These are phyloP conservation scores for Chlamydotis undulata DNA, from an alignment of 2,113 vertebrate genomes.

Conservation along the genomic window DNA sequence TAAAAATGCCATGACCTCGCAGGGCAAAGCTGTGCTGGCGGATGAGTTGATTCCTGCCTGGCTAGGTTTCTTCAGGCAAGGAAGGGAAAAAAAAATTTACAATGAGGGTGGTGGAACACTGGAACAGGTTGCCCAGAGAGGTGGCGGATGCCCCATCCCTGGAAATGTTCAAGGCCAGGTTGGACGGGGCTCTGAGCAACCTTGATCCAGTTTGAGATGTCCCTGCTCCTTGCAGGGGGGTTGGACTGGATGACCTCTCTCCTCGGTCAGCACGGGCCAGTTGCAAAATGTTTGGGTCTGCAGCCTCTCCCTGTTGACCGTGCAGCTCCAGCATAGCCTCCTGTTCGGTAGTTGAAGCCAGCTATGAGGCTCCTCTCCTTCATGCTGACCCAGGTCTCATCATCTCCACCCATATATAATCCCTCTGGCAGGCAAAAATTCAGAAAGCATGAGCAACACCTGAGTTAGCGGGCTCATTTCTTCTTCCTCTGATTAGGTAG, in stretches of 20 bases:
- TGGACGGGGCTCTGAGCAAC: too few species aligned
- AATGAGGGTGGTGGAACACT: too few species aligned
- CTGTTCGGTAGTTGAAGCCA: accelerated
- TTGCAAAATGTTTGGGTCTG: neutral
- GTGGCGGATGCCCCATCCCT: too few species aligned
- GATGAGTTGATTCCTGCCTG: too few species aligned
- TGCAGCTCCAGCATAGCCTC: neutral
- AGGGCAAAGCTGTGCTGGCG: too few species aligned
- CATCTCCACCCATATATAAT: neutral
- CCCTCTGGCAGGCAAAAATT: neutral
- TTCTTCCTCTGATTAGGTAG: neutral
- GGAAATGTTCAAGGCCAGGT: too few species aligned
- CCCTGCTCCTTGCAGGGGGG: too few species aligned
- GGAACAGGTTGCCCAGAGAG: too few species aligned
- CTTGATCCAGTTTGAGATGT: too few species aligned
- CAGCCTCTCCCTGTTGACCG: accelerated
- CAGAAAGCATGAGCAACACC: neutral
- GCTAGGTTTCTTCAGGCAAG: too few species aligned
- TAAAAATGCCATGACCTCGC: too few species aligned
- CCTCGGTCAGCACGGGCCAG: accelerated
- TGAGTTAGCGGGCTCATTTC: neutral
- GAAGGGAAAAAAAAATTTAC: too few species aligned
- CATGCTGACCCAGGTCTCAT: neutral
- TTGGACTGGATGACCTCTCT: neutral
- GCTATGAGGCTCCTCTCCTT: neutral